Conservation (phyloP, 2,888 invertebrate genomes). For the Scaptomyza cyrtandrae region DNA sequence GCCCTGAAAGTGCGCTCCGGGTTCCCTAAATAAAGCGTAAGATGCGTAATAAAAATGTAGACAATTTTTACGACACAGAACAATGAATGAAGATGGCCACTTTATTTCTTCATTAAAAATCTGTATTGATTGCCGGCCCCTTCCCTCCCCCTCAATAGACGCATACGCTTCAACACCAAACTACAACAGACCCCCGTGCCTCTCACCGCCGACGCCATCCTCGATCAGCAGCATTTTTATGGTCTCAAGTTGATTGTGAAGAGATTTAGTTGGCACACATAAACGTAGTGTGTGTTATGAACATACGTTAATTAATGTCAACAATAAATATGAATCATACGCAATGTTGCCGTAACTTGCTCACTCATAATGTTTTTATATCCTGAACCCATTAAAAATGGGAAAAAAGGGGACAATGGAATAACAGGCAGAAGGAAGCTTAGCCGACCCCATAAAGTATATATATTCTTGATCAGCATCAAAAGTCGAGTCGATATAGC, state of each 20-base stretch:
- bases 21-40: conserved; percentile 12
- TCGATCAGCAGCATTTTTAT: not conserved
- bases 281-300: not conserved
- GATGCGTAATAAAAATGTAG: conserved; percentile 73
- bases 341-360: conserved; percentile 1
- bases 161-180: not conserved
- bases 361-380: too few relatives aligned
- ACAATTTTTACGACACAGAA: conserved; percentile 72
- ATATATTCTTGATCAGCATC: too few relatives aligned
- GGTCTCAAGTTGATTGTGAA: conserved; percentile 29
- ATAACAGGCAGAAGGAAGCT: too few relatives aligned
- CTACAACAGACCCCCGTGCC: not conserved
- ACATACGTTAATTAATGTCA: conserved; percentile 14
- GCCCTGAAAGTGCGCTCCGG: conserved; percentile 38
- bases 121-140: conserved; percentile 66
- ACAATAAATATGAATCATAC: conserved; percentile 26
- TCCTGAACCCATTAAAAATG: too few relatives aligned
- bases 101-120: conserved; percentile 79
- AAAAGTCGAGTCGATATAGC: too few relatives aligned
- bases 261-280: conserved; percentile 34
- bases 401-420: too few relatives aligned
- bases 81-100: conserved; percentile 68
- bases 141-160: not conserved
- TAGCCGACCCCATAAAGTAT: too few relatives aligned
- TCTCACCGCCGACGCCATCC: not conserved